Percentiles rank a stretch among this genome's conserved stretches.
phyloP scores from a whole-genome alignment of 2,888 invertebrate genomes.

The Lagria hirta region DNA sequence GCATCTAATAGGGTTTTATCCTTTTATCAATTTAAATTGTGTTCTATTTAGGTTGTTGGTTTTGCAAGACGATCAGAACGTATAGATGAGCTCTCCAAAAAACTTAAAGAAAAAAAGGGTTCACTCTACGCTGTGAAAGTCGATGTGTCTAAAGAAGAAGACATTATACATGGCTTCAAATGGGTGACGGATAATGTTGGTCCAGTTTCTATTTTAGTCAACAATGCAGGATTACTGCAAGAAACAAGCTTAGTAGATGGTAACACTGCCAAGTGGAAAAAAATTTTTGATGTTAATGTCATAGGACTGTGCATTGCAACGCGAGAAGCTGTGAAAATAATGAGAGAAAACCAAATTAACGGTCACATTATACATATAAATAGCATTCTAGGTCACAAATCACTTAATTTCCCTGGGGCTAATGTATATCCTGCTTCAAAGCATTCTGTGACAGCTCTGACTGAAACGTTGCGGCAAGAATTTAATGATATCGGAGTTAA shows the following conservation, averaged over 20 bases:
- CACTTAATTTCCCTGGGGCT: slow-evolving; percentile 31
- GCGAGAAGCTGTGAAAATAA: slow-evolving; percentile 39
- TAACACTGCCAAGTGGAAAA: slow-evolving; percentile 23
- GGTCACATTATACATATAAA: slow-evolving; percentile 44
- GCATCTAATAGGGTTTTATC: too few relatives aligned
- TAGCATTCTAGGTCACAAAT: slow-evolving; percentile 40
- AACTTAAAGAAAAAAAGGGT: slow-evolving; percentile 33
- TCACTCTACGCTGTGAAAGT: slow-evolving; percentile 44
- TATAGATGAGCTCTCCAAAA: slow-evolving; percentile 29
- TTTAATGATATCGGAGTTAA: slow-evolving; percentile 19
- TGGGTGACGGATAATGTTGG: slow-evolving; percentile 27
- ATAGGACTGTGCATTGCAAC: slow-evolving; percentile 34
- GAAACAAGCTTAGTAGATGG: slow-evolving; percentile 27
- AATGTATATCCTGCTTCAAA: slow-evolving; percentile 34
- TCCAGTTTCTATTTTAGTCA: slow-evolving; percentile 43
- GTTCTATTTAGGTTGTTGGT: slow-evolving; percentile 34
- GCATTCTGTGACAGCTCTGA: slow-evolving; percentile 31
- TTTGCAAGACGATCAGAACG: slow-evolving; percentile 34
- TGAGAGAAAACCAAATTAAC: slow-evolving; percentile 37
- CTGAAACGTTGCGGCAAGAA: slow-evolving; percentile 29
- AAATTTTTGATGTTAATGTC: slow-evolving; percentile 31
- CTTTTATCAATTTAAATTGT: too few relatives aligned
- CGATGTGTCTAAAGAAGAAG: slow-evolving; percentile 46
- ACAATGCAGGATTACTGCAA: slow-evolving; percentile 31
- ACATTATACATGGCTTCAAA: slow-evolving; percentile 42